Percentiles rank a stretch among this genome's conserved stretches.
Conservation (phyloP, 2,113 vertebrate species). For the Misgurnus anguillicaudatus region DNA sequence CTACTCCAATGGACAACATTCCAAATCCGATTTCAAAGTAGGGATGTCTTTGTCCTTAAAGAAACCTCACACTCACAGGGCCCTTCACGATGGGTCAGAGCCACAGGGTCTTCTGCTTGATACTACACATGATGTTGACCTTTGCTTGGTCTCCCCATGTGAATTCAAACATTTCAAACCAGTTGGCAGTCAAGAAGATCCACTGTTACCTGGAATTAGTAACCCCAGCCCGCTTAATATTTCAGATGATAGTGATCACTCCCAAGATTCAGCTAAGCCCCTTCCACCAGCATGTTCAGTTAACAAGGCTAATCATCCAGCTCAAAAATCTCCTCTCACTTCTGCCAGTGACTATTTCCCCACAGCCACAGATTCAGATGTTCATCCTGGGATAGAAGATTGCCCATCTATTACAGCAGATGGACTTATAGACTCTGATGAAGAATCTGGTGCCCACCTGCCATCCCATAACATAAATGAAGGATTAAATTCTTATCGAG, state of each 20-base stretch:
- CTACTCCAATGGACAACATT: conserved; percentile 51
- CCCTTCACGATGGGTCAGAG: conserved; percentile 52
- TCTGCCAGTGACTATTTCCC: conserved; percentile 82
- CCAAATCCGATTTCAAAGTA: conserved; percentile 66
- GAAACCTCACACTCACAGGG: conserved; percentile 65
- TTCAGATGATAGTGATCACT: conserved; percentile 78
- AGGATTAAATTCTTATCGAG: conserved; percentile 32
- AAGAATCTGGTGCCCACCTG: conserved; percentile 65
- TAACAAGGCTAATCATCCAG: conserved; percentile 23
- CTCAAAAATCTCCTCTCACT: conserved; percentile 75
- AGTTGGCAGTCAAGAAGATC: conserved; percentile 28
- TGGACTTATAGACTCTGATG: conserved; percentile 75
- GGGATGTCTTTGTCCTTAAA: conserved; percentile 74
- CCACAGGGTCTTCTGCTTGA: conserved; percentile 36
- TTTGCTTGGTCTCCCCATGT: conserved; percentile 84
- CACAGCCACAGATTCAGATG: conserved; percentile 78
- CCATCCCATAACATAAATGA: conserved; percentile 50
- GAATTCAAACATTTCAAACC: conserved; percentile 84
- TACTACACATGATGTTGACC: conserved; percentile 79
- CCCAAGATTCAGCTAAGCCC: conserved; percentile 74
- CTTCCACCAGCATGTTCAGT: conserved; percentile 19
- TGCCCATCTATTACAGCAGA: conserved; percentile 72
- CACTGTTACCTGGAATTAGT: conserved; percentile 63
- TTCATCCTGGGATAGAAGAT: conserved; percentile 67
- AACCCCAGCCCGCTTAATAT: conserved; percentile 70